Base-by-base conservation (phyloP, 2,888 invertebrate species). In the Caenorhabditis japonica region DNA sequence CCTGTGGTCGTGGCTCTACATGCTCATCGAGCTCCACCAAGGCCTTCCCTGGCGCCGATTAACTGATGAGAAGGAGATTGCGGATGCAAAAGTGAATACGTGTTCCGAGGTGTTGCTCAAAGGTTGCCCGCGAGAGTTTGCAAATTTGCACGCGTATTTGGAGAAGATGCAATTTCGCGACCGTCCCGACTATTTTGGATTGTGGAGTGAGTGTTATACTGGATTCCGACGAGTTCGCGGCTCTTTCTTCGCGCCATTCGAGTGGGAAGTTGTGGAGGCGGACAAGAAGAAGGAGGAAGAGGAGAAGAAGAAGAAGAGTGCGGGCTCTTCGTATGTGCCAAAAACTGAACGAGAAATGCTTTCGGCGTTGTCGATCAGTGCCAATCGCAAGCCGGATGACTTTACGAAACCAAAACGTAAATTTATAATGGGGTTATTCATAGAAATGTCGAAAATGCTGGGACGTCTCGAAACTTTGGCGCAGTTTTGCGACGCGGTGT, bases 1-100 rank as follows among this genome's bases (percentile, higher is more conserved):
- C 59, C 64, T 80, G 17, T 80, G 80, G 80, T 75, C 73, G 17
- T 77, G 77, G 76, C 72, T 80, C 33, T 81, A 72, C 62, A 79
- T 79, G 79, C 46, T 80, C 19, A 70, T 80, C 51, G 80, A 80
- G 17, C 61, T 80, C 27, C 76, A 76, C 53, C 44, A 46, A 19
- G 80, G 80, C 7, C 58, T 80, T 7, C 80, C 80, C 19, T 80
- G 77, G 80, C 69, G 73, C n/a, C 49, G 75, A 4, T 15, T 74
- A 23, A 66, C 59, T 15, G 76, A 78, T 17, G 81, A 81, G 55
- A 70, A 71, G 34, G 70, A 75, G 44, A 78, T 81, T 25, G 39
- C 39, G 21, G 47, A 70, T 5, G 62, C 62, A 33, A 79, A 81
- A 55, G 47, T 53, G 23, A 30, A 25, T 4, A 61, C 61, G 25